A percentile compares a stretch with the other conserved stretches of the same genome.
Evolutionary conservation across 2,113 vertebrate species (phyloP).

Genomic region (Taurulus bubalis): DNA sequence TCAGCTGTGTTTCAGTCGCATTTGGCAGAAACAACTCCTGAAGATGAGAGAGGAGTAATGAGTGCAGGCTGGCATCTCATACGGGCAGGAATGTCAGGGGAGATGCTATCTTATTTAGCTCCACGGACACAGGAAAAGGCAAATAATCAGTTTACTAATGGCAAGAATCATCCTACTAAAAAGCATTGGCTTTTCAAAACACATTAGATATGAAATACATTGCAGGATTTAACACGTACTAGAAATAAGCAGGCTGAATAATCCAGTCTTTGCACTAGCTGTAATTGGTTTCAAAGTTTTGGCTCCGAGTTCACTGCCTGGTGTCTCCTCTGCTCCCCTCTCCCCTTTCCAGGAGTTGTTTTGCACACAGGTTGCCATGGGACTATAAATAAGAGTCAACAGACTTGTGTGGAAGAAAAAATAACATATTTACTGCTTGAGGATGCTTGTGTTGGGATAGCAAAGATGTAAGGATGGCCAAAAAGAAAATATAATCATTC

Average conservation of each 20-base stretch:
- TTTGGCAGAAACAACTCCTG: conserved; percentile 60
- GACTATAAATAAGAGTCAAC: conserved; percentile 48
- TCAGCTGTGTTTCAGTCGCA: conserved; percentile 32
- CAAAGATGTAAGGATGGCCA: background rate
- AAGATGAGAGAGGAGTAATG: conserved; percentile 46
- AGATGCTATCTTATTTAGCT: conserved; percentile 68
- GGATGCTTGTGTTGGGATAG: background rate
- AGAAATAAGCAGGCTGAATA: conserved; percentile 1
- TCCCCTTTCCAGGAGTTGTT: conserved; percentile 45
- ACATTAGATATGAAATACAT: conserved; percentile 8
- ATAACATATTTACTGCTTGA: conserved; percentile 27
- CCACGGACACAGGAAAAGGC: conserved; percentile 49
- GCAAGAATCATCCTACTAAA: background rate
- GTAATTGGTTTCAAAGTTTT: conserved; percentile 8
- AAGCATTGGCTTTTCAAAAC: background rate
- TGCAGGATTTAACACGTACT: background rate
- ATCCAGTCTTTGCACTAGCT: background rate
- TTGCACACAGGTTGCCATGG: conserved; percentile 58
- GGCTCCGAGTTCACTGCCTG: conserved; percentile 11
- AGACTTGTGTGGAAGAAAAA: conserved; percentile 16
- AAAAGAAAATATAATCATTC: conserved; percentile 21
- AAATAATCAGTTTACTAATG: conserved; percentile 32
- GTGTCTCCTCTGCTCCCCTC: conserved; percentile 29
- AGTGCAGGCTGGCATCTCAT: conserved; percentile 51
- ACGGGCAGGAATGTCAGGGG: conserved; percentile 63